Evolutionary conservation across 2,797 vertebrate genomes (phyloP), one percentile per base, ranked within the genome.

Genomic region (Gymnothorax reevesii): DNA sequence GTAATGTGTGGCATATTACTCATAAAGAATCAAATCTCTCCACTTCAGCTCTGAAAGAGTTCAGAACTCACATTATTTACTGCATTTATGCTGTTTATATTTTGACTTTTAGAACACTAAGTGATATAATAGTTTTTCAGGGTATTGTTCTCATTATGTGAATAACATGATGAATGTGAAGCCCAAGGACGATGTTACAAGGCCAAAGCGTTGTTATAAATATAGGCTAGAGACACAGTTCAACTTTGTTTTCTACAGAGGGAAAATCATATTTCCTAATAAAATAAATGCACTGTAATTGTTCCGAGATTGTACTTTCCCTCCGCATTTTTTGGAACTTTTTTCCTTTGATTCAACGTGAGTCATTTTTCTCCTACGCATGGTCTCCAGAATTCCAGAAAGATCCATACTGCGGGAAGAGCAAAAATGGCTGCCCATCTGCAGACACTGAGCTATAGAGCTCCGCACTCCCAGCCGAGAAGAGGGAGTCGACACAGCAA

Each of bases 161-260:
- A 92, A 93, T 93, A 93, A 94, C 94, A 93, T 93, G 91, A 92
- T 93, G 93, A 92, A 92, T 93, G 92, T 90, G 54, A 42, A 92
- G 93, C 93, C 94, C 93, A 95, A 95, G 94, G 94, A 94, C 93
- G 92, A 92, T 90, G 92, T 91, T 94, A 90, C 94, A 92, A 93
- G 80, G 82, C 79, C 88, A 57, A 71, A 84, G 10, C 83, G 54
- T 90, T 90, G 77, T 87, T 88, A 92, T 90, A 90, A 91, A 92
- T 87, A 90, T 93, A 91, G 92, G 85, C 92, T 91, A 93, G 90
- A 95, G 93, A 88, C 91, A 71, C 60, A 59, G 64, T 55, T 87
- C 85, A 86, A 92, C 91, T 93, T 91, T 92, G 90, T 90, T 86
- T 90, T 86, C 90, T 84, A 85, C 84, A 10, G 59, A 79, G n/a